phyloP scores from a whole-genome alignment of 1,140 invertebrate species.

The Dreissena polymorpha region DNA sequence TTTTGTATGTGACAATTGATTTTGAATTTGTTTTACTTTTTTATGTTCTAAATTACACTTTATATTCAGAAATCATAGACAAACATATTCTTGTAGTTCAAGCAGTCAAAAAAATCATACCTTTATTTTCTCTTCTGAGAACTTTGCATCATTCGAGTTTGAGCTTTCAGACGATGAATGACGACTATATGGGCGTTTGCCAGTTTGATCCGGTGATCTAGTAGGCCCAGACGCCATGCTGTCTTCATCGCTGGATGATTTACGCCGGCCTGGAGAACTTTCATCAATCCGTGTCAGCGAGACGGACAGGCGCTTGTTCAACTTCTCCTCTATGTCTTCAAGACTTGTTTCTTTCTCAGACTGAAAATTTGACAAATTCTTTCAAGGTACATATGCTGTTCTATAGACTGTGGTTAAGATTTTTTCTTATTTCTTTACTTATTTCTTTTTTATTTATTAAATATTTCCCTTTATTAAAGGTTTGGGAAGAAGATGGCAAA shows the following conservation, averaged over 20 bases:
- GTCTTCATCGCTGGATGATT: conserved; percentile 64
- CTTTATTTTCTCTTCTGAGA: conserved; percentile 49
- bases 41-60: no score
- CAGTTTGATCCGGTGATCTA: conserved; percentile 48
- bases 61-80: no score
- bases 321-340: conserved; percentile 39
- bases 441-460: no score
- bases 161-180: conserved; percentile 64
- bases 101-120: neutral
- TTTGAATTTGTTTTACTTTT: no score
- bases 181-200: conserved; percentile 41
- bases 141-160: conserved; percentile 62
- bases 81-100: no score
- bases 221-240: conserved; percentile 46
- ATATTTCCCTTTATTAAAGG: no score
- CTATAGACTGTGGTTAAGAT: no score
- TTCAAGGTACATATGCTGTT: no score
- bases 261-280: conserved; percentile 34
- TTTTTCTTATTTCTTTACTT: no score
- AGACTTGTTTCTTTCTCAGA: conserved; percentile 3
- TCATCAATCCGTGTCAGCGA: conserved; percentile 71
- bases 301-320: conserved; percentile 41
- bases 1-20: no score
- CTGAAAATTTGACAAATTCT: neutral
- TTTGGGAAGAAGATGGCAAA: no score